Percentiles rank a stretch among this genome's conserved stretches.
phyloP scores from a whole-genome alignment of 2,888 invertebrate species.

The Trachelus iudaicus region DNA sequence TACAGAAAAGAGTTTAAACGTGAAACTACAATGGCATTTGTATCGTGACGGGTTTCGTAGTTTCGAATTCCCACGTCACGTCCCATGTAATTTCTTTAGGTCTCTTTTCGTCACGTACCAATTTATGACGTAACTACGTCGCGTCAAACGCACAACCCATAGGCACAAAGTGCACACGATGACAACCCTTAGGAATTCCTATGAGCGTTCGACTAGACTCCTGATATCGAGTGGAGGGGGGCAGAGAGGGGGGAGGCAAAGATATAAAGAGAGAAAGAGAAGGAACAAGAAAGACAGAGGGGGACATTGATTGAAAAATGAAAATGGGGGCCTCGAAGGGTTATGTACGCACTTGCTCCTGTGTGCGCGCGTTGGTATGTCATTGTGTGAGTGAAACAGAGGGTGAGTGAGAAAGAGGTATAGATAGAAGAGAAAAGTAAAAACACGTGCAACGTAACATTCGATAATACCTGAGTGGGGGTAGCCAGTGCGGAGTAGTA shows the following conservation, averaged over 20 bases:
- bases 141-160: no score
- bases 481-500: conserved; percentile 41
- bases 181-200: not conserved
- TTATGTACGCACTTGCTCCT: not conserved
- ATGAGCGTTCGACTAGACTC: not conserved
- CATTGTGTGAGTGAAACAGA: not conserved
- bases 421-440: conserved; percentile 33
- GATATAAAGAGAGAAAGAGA: conserved; percentile 1
- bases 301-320: conserved; percentile 16
- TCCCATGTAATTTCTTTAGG: no score
- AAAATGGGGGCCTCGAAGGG: conserved; percentile 7
- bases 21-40: not conserved
- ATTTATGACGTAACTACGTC: no score
- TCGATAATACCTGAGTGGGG: conserved; percentile 48
- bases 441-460: conserved; percentile 59
- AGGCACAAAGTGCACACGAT: not conserved
- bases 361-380: not conserved
- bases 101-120: no score
- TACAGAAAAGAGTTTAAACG: not conserved
- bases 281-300: conserved; percentile 4
- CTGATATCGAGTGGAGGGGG: not conserved
- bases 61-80: not conserved
- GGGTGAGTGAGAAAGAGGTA: conserved; percentile 14
- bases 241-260: not conserved
- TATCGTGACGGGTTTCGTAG: not conserved